Conservation (phyloP, 2,888 invertebrate species). For the Baronia brevicornis region DNA sequence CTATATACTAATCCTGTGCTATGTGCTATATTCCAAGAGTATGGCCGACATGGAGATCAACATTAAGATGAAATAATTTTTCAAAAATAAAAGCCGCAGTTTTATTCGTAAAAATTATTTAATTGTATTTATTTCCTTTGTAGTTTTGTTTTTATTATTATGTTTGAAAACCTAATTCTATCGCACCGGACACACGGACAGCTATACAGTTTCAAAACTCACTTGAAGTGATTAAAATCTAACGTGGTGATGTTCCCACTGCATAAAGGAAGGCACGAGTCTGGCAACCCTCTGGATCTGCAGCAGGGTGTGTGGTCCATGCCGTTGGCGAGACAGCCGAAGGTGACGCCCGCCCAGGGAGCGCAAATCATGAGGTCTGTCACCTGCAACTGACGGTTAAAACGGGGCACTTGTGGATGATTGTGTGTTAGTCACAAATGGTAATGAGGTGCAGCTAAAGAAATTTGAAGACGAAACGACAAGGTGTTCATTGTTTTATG, state of each 20-base stretch:
- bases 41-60: no score
- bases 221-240: constrained; percentile 90
- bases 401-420: constrained; percentile 37
- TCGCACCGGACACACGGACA: neutral
- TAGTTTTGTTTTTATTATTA: no score
- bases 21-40: no score
- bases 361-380: constrained; percentile 93
- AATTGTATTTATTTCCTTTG: no score
- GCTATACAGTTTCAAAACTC: constrained; percentile 37
- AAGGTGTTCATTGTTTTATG: neutral
- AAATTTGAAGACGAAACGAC: constrained; percentile 14
- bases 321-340: constrained; percentile 86
- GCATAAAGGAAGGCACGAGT: constrained; percentile 84
- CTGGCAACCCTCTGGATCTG: constrained; percentile 82
- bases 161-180: no score
- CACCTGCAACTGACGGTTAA: constrained; percentile 75
- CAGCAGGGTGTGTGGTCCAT: constrained; percentile 90
- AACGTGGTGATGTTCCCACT: constrained; percentile 85
- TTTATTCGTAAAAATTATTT: no score
- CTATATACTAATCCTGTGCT: no score
- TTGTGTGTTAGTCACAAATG: constrained; percentile 62
- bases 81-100: no score
- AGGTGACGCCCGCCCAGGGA: constrained; percentile 88
- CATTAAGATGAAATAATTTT: no score
- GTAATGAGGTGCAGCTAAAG: constrained; percentile 18